These are phyloP conservation scores for Rhinoderma darwinii DNA, from an alignment of 2,113 vertebrate genomes.

Conservation along the genomic window DNA sequence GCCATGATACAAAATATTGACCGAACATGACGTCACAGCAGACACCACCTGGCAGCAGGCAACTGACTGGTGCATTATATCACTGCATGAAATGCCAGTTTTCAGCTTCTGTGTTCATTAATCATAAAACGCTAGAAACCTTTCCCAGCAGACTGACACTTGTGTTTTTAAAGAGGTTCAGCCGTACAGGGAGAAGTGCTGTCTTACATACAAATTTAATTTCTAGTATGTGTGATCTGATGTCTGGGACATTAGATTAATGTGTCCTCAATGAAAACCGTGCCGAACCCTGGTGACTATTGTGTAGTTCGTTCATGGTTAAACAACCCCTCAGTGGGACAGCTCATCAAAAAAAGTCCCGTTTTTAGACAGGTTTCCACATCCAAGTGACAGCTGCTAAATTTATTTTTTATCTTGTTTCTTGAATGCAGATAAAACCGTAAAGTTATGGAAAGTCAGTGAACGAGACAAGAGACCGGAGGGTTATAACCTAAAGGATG, in stretches of 20 bases:
- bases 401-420: conserved; percentile 13
- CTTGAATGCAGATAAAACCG: conserved; percentile 87
- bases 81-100: neutral
- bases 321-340: neutral
- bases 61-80: neutral
- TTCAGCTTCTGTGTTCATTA: neutral
- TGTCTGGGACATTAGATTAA: neutral
- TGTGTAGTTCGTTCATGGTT: neutral
- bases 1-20: neutral
- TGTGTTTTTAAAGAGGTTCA: neutral
- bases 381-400: neutral
- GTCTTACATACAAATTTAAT: neutral
- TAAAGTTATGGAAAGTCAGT: conserved; percentile 99
- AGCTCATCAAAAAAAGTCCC: neutral
- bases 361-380: neutral
- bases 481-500: conserved; percentile 98
- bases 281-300: neutral
- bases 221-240: neutral
- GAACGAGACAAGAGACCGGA: conserved; percentile 95
- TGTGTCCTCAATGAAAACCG: neutral
- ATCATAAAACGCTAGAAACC: neutral
- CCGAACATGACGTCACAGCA: no score
- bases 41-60: neutral
- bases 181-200: neutral
- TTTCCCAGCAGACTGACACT: neutral